Base-by-base conservation (phyloP, 2,113 vertebrate genomes). In the Balaeniceps rex region DNA sequence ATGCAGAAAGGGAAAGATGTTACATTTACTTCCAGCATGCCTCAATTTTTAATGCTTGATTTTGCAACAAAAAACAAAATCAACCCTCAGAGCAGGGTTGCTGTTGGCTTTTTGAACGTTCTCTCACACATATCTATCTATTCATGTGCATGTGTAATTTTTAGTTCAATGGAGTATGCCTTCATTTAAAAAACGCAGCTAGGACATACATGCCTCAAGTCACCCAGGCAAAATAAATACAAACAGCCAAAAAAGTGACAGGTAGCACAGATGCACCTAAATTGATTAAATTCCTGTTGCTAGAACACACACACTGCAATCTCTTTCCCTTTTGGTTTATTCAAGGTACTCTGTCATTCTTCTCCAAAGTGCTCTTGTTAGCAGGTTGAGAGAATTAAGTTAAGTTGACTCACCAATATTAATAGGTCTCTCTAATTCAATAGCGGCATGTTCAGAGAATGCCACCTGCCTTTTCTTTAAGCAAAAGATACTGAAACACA, bases 321-420 rank as follows among this genome's bases (percentile, higher is more conserved):
- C 75, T 61, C 68, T 85, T 94, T 88, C 65, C 88, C 83, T 60
- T 66, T 74, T 74, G 51, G 49, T 71, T 94, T 79, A 91, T 77
- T 82, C 71, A 90, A 78, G 47, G 44, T 58, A 90, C 19, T 14
- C n/a, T 71, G 83, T 69, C 79, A 86, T 68, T 93, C 92, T 71
- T 81, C 34, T 97, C 90, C 79, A 96, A 97, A 97, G 51, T 49
- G 79, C 81, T 82, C 93, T 93, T 65, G 82, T 97, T 97, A 97
- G 82, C 87, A 95, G 69, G 72, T 93, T 92, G 85, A 85, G 47
- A 95, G 68, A 98, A 98, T 97, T 97, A 93, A 93, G 68, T 96
- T 96, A 96, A 88, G 88, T 93, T 94, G 93, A 91, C 65, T 96
- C 93, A 79, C 95, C 88, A 97, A 94, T 96, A 97, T 97, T 97